Base-by-base conservation (phyloP, 2,113 vertebrate genomes). In the Eleginops maclovinus region DNA sequence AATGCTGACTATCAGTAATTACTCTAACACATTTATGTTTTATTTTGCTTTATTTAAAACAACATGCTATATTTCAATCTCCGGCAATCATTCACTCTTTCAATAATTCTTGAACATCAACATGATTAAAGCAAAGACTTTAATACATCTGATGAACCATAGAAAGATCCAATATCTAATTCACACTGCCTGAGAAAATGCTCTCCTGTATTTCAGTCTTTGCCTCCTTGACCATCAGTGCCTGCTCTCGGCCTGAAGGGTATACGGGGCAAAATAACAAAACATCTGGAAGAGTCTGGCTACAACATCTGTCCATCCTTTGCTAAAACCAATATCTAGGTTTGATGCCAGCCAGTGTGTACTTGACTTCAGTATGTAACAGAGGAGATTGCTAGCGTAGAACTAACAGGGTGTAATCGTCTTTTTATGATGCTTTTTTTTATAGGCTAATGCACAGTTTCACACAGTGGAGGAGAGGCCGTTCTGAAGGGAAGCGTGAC, bases 201-300 rank as follows among this genome's bases (percentile, higher is more conserved):
- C 31, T 14, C 11, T 40, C 31, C 50, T 46, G 17, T 11, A 1
- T 41, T 60, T 21, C 17, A 26, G n/a, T 36, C 28, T 8, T 10
- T 61, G 64, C 55, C 43, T 0, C 15, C 60, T 54, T 61, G 83
- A 75, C 64, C 72, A 22, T 82, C 60, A 22, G 72, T 58, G 72
- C 67, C 74, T 64, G 64, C 66, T 77, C 75, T 71, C 76, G 79
- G 83, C 79, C 77, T 44, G 31, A 43, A 47, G 36, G 26, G 59
- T 14, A 14, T 53, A 24, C n/a, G n/a, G 67, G 68, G 79, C 54
- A 71, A 44, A 50, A 26, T 68, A 72, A 51, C 11, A 4, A 61
- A 85, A 79, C 74, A 88, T 88, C 88, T 90, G 86, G 78, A 78
- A 17, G 55, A 81, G 44, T 68, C 67, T 72, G 72, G 36, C 58